Percentiles rank a stretch among this genome's conserved stretches.
Conservation (phyloP, 2,888 invertebrate species). For the Subacronicta megacephala region DNA sequence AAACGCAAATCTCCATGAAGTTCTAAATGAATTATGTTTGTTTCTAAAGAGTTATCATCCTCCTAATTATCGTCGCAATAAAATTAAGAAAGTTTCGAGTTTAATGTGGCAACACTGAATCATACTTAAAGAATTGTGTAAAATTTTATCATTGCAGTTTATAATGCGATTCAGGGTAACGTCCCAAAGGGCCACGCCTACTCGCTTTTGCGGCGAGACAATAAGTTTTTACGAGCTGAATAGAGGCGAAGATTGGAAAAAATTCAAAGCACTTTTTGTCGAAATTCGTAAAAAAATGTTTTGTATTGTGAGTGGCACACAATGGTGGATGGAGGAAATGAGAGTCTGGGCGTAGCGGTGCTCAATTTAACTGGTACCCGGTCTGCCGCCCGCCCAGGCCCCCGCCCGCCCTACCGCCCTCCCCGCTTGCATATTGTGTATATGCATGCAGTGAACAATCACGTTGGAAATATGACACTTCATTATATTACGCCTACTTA, state of each 20-base stretch:
- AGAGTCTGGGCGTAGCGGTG: constrained; percentile 85
- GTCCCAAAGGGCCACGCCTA: constrained; percentile 66
- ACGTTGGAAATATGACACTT: constrained; percentile 64
- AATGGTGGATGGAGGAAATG: constrained; percentile 88
- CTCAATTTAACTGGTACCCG: constrained; percentile 86
- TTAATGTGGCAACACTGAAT: constrained; percentile 72
- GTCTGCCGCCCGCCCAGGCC: constrained; percentile 59
- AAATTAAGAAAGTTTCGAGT: constrained; percentile 78
- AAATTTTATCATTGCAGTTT: constrained; percentile 70
- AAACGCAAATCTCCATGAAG: constrained; percentile 83
- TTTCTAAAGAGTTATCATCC: constrained; percentile 85
- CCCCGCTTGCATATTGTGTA: constrained; percentile 64
- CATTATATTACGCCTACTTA: constrained; percentile 51
- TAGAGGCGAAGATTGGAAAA: constrained; percentile 88
- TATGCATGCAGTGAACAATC: constrained; percentile 72
- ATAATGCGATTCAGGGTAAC: constrained; percentile 60
- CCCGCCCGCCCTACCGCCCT: constrained; percentile 44
- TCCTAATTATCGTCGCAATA: constrained; percentile 82
- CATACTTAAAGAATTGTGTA: constrained; percentile 70
- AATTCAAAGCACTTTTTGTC: constrained; percentile 88
- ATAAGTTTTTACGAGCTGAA: constrained; percentile 85
- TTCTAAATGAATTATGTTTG: constrained; percentile 84
- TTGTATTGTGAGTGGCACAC: constrained; percentile 88
- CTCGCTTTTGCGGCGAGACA: constrained; percentile 79
- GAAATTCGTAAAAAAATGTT: constrained; percentile 88